A percentile compares a stretch with the other conserved stretches of the same genome.
phyloP scores from a whole-genome alignment of 2,888 invertebrate genomes.

The Cetonia aurata region DNA sequence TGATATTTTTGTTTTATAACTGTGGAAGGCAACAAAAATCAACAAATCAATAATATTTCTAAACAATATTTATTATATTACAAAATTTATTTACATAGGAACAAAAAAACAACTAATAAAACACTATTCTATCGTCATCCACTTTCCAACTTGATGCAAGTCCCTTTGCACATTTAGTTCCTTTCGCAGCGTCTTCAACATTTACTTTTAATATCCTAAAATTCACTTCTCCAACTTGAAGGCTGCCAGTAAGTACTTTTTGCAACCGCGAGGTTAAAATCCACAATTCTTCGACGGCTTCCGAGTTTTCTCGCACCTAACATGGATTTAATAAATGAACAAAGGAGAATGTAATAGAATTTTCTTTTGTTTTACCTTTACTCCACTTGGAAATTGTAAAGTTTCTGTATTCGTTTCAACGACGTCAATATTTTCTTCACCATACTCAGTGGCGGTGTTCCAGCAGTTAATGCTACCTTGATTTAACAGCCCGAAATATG shows the following conservation, averaged over 20 bases:
- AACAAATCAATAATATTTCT: no score
- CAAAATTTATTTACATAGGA: no score
- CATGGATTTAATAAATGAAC: constrained; percentile 41
- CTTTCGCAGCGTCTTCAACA: constrained; percentile 69
- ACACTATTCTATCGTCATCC: no score
- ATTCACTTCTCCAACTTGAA: constrained; percentile 72
- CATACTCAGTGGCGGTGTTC: constrained; percentile 76
- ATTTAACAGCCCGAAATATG: constrained; percentile 78
- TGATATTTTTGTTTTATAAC: no score
- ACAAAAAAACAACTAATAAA: no score
- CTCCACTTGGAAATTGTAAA: constrained; percentile 80
- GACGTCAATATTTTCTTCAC: constrained; percentile 69
- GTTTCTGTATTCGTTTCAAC: constrained; percentile 72
- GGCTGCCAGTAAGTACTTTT: constrained; percentile 73
- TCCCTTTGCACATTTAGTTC: constrained; percentile 69
- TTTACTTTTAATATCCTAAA: constrained; percentile 78
- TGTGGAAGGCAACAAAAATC: no score
- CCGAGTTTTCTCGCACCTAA: constrained; percentile 69
- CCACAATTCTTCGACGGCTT: constrained; percentile 72
- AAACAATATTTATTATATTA: no score
- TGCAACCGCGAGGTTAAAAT: constrained; percentile 78
- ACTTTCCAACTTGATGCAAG: background rate
- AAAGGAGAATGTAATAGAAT: background rate
- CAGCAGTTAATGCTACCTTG: constrained; percentile 80
- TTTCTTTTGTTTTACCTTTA: constrained; percentile 68